These are phyloP conservation scores for Malthinus flaveolus DNA, from an alignment of 2,888 invertebrate species.

Conservation along the genomic window DNA sequence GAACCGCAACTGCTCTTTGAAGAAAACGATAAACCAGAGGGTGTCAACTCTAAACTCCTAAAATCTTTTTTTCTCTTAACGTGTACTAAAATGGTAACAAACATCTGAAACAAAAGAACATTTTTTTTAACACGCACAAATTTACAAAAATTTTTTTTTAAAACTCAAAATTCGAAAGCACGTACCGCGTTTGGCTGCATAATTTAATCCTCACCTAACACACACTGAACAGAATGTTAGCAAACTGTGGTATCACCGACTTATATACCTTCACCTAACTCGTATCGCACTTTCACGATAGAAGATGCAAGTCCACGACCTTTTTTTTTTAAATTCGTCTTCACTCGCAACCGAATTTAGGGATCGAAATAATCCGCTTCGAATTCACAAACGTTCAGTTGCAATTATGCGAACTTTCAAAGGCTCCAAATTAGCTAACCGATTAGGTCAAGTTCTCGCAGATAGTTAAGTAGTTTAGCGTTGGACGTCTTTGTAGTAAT, in stretches of 20 bases:
- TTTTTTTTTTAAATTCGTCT: not conserved
- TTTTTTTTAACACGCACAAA: not conserved
- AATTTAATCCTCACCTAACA: not conserved
- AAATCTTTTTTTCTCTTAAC: not conserved
- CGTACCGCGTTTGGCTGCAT: slow-evolving; percentile 8
- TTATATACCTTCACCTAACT: slow-evolving; percentile 8
- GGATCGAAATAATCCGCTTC: no score
- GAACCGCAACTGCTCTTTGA: not conserved
- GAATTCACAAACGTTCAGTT: no score
- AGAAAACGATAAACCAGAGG: not conserved
- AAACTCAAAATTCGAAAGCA: not conserved
- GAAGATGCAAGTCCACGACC: slow-evolving; percentile 7
- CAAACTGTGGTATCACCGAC: not conserved
- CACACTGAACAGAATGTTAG: slow-evolving; percentile 9
- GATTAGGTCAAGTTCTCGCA: no score
- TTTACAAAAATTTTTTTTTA: no score
- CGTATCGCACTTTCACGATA: slow-evolving; percentile 10
- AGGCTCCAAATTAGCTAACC: no score
- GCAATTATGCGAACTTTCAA: no score
- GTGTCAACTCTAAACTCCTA: not conserved
- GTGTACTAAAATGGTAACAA: slow-evolving; percentile 6
- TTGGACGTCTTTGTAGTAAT: no score
- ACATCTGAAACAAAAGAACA: slow-evolving; percentile 6
- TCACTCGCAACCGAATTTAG: no score
- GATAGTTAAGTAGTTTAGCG: no score